These are phyloP conservation scores for Thumatha senex DNA, from an alignment of 2,888 invertebrate species.

Conservation along the genomic window DNA sequence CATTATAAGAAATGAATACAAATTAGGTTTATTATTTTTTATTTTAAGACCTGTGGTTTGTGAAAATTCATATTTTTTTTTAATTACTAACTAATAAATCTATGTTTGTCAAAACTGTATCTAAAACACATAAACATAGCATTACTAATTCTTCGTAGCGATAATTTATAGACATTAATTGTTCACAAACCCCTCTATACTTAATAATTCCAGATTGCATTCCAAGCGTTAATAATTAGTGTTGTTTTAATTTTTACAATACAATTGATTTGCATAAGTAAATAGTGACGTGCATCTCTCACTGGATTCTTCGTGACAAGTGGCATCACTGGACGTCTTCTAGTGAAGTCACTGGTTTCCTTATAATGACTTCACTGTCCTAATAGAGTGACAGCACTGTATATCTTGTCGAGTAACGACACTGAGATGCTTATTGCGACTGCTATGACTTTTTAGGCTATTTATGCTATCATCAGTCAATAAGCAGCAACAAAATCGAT, in stretches of 20 bases:
- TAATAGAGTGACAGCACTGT: background rate
- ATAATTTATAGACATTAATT: slow-evolving; percentile 8
- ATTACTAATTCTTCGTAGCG: background rate
- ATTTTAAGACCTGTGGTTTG: slow-evolving; percentile 43
- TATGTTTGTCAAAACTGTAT: background rate
- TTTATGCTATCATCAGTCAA: too few species aligned
- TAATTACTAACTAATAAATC: background rate
- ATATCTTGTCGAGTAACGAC: too few species aligned
- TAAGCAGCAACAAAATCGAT: too few species aligned
- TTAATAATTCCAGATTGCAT: slow-evolving; percentile 21
- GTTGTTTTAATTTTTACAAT: slow-evolving; percentile 24
- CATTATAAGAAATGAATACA: slow-evolving; percentile 50
- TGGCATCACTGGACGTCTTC: background rate
- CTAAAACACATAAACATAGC: background rate
- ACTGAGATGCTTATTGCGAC: too few species aligned
- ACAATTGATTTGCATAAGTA: slow-evolving; percentile 5
- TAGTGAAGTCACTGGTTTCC: background rate
- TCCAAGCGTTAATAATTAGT: slow-evolving; percentile 18
- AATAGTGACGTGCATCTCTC: background rate
- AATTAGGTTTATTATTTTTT: slow-evolving; percentile 54
- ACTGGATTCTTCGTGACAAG: background rate
- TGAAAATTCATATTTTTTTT: slow-evolving; percentile 24
- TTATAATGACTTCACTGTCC: background rate
- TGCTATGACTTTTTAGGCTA: too few species aligned
- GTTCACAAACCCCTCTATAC: slow-evolving; percentile 10